Conservation (phyloP, 2,113 vertebrate species). For the Mus spicilegus region DNA sequence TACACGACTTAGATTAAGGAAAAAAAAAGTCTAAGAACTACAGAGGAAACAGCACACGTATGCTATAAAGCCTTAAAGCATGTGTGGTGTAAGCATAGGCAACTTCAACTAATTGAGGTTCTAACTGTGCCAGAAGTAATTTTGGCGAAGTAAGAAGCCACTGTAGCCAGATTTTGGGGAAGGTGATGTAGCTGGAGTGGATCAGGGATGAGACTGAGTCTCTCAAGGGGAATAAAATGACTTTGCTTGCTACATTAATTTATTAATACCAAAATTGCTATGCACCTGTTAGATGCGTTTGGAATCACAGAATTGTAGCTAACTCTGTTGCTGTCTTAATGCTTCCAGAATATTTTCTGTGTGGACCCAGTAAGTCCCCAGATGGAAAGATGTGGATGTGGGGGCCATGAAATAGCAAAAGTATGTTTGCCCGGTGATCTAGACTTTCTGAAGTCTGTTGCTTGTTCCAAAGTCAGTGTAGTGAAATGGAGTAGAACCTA, state of each 20-base stretch:
- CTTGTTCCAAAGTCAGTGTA: not conserved
- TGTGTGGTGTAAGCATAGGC: not conserved
- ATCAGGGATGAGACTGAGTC: not conserved
- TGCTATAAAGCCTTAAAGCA: not conserved
- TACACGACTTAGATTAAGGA: not conserved
- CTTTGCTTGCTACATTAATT: not conserved
- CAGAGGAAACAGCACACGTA: not conserved
- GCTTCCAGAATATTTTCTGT: conserved; percentile 30
- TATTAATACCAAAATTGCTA: not conserved
- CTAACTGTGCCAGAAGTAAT: conserved; percentile 13
- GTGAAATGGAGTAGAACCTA: not conserved
- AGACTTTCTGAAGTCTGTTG: not conserved
- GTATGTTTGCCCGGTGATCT: not conserved
- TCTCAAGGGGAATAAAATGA: not conserved
- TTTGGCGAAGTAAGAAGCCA: not conserved
- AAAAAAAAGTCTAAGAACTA: conserved; percentile 1
- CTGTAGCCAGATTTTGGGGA: not conserved
- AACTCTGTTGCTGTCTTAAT: not conserved
- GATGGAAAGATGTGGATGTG: not conserved
- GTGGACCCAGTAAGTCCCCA: not conserved
- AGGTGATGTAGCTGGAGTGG: not conserved
- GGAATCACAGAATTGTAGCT: not conserved
- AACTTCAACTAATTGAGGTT: conserved; percentile 29
- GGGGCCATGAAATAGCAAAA: not conserved
- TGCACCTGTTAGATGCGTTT: conserved; percentile 38